phyloP scores from a whole-genome alignment of 2,113 vertebrate genomes.

The Chaetura pelagica region DNA sequence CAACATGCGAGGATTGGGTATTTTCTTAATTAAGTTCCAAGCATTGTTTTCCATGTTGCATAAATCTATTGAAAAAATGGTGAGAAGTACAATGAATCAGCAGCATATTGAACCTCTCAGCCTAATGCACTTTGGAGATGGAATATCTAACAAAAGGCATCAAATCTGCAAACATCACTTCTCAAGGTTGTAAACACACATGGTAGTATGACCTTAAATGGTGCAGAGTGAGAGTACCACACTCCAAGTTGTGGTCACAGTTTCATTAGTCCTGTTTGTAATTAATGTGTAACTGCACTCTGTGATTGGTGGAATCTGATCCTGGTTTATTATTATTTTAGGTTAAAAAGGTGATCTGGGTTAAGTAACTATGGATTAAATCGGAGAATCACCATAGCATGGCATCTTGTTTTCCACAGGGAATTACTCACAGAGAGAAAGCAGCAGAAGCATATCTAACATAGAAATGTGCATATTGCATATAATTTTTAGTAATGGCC shows the following conservation, averaged over 20 bases:
- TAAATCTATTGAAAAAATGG: neutral
- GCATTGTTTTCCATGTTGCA: neutral
- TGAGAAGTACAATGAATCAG: neutral
- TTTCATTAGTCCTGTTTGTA: fast-evolving
- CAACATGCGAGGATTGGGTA: neutral
- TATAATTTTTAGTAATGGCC: neutral
- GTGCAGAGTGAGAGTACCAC: neutral
- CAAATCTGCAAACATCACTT: neutral
- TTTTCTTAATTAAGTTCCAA: neutral
- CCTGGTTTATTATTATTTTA: neutral
- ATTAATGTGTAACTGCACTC: neutral
- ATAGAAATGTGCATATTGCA: neutral
- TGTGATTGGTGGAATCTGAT: neutral
- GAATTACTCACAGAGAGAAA: neutral
- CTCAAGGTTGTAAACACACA: neutral
- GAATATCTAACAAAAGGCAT: neutral
- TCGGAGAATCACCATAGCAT: neutral
- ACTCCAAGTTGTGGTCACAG: neutral
- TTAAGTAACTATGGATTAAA: neutral
- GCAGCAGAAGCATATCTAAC: neutral
- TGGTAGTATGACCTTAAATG: neutral
- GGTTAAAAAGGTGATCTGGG: neutral
- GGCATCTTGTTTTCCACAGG: neutral
- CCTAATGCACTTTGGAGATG: neutral
- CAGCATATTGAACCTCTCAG: neutral